A percentile compares a stretch with the other conserved stretches of the same genome.
These are phyloP conservation scores for Ceratosolen solmsi DNA, from an alignment of 1,140 invertebrate genomes.

Conservation along the genomic window DNA sequence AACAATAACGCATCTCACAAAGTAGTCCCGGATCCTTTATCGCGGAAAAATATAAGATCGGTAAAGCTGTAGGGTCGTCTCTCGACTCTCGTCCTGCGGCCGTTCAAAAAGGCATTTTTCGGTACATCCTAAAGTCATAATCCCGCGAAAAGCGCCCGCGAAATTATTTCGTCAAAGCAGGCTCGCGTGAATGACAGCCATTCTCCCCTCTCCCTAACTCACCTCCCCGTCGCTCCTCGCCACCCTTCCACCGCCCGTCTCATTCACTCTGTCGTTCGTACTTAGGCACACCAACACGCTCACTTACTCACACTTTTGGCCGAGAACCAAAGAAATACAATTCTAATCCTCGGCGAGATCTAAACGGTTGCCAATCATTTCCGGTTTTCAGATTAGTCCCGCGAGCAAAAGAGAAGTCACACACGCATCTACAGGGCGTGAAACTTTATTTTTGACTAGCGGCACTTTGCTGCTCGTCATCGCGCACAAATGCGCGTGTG, in stretches of 20 bases:
- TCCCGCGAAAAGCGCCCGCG: conserved; percentile 43
- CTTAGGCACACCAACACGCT: too few species aligned
- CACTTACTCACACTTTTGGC: too few species aligned
- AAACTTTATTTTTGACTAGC: conserved; percentile 58
- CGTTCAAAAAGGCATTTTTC: conserved; percentile 14
- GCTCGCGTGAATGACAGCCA: conserved; percentile 27
- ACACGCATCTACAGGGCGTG: conserved; percentile 56
- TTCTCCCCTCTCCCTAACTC: not conserved
- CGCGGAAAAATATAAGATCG: conserved; percentile 7
- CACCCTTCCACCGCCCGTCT: not conserved
- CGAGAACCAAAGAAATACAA: conserved; percentile 55
- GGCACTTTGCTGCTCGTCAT: not conserved
- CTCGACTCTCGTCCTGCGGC: not conserved
- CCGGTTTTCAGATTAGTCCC: conserved; percentile 73
- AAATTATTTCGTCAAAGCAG: conserved; percentile 68
- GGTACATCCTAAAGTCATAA: conserved; percentile 44
- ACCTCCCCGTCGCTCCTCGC: conserved; percentile 20
- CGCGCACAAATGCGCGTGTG: not conserved
- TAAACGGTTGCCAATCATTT: conserved; percentile 75
- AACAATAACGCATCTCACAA: not conserved
- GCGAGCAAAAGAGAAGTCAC: conserved; percentile 60
- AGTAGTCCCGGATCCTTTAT: not conserved
- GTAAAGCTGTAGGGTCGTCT: not conserved
- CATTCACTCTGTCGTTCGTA: not conserved
- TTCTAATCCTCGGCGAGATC: conserved; percentile 68